Evolutionary conservation across 2,797 vertebrate genomes (phyloP).

Genomic region (Anolis apletophallus): DNA sequence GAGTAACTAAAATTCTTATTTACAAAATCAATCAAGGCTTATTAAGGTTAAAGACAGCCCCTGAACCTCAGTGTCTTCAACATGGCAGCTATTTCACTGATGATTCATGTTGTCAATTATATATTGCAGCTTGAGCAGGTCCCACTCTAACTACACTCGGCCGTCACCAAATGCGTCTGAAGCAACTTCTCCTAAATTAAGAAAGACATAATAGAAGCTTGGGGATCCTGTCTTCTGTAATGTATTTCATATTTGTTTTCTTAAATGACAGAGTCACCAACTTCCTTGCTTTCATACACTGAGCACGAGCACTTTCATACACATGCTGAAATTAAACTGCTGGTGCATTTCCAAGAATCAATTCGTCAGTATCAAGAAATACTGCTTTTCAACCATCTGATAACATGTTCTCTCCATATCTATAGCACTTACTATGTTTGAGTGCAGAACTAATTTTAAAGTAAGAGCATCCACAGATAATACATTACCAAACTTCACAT

Average conservation of each 20-base stretch:
- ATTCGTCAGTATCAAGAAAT: neutral
- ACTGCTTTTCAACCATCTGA: neutral
- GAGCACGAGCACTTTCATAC: neutral
- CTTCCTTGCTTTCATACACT: neutral
- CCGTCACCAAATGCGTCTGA: constrained; percentile 65
- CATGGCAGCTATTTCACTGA: constrained; percentile 68
- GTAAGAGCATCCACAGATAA: too few species aligned
- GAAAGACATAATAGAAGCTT: neutral
- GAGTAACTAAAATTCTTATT: constrained; percentile 76
- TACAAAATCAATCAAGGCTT: constrained; percentile 76
- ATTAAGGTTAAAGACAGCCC: constrained; percentile 73
- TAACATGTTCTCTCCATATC: neutral
- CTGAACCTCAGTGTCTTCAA: constrained; percentile 60
- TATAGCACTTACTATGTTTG: too few species aligned
- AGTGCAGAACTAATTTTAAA: too few species aligned
- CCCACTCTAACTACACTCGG: constrained; percentile 53
- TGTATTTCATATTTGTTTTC: neutral
- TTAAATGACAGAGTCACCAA: neutral
- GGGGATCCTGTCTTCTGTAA: neutral
- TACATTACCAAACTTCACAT: too few species aligned
- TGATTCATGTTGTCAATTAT: constrained; percentile 70
- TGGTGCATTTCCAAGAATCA: neutral
- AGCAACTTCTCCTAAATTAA: constrained; percentile 10
- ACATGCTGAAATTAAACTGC: neutral
- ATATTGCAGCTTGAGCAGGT: constrained; percentile 62